These are phyloP conservation scores for Anguilla obscura DNA, from an alignment of 2,797 vertebrate genomes.

Conservation along the genomic window DNA sequence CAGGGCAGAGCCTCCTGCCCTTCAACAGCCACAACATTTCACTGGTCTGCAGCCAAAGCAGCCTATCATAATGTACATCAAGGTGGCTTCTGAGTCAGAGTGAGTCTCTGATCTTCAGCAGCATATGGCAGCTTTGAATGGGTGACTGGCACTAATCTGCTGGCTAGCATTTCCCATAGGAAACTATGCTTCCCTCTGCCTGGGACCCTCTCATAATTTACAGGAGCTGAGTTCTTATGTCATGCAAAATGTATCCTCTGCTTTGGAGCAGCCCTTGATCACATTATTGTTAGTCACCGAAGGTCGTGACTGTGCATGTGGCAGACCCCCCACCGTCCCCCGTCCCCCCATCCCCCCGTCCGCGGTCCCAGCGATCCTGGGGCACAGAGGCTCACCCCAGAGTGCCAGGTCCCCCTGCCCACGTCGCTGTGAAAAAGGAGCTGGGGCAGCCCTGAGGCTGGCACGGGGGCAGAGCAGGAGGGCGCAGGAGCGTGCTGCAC, in stretches of 20 bases:
- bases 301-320: no score
- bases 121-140: no score
- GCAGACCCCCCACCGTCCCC: no score
- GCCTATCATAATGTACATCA: no score
- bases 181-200: background rate
- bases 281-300: no score
- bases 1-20: background rate
- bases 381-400: conserved; percentile 44
- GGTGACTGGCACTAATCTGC: no score
- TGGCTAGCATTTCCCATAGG: background rate
- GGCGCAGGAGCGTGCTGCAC: conserved; percentile 3
- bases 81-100: no score
- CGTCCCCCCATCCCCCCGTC: background rate
- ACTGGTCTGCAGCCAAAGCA: background rate
- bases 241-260: background rate
- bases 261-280: background rate
- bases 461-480: conserved; percentile 17
- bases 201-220: background rate
- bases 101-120: no score
- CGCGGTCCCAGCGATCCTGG: background rate
- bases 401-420: conserved; percentile 38
- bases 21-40: background rate
- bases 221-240: background rate
- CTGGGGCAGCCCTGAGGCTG: conserved; percentile 32
- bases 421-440: conserved; percentile 41